A percentile compares a stretch with the other conserved stretches of the same genome.
phyloP scores from a whole-genome alignment of 2,888 invertebrate genomes.

The Adelphocoris suturalis region DNA sequence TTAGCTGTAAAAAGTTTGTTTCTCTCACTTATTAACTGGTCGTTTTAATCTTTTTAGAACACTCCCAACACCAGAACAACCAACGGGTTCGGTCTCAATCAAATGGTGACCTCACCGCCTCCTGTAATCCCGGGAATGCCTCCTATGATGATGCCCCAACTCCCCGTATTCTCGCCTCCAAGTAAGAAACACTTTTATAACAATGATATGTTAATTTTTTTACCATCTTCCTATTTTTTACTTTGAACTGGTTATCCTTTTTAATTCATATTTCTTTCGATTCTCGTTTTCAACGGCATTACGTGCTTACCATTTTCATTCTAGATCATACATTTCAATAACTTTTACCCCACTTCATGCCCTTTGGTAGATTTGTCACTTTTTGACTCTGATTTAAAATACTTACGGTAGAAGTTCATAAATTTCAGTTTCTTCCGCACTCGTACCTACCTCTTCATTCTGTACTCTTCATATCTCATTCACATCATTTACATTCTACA shows the following conservation, averaged over 20 bases:
- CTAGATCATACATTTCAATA: background rate
- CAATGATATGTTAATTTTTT: no score
- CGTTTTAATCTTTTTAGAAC: conserved; percentile 20
- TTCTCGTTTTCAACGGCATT: background rate
- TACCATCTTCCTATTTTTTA: no score
- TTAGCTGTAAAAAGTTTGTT: no score
- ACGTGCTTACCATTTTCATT: background rate
- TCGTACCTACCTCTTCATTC: conserved; percentile 32
- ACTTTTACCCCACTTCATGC: background rate
- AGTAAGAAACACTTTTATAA: conserved; percentile 76
- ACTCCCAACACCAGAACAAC: conserved; percentile 71
- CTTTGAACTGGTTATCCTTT: no score
- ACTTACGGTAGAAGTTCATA: no score
- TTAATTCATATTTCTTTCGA: background rate
- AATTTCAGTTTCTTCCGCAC: no score
- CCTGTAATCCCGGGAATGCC: conserved; percentile 78
- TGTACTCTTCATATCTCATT: conserved; percentile 18
- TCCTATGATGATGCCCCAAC: conserved; percentile 78
- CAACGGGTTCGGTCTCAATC: conserved; percentile 77
- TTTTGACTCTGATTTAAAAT: background rate
- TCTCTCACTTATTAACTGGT: no score
- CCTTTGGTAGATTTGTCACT: background rate
- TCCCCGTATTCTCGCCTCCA: conserved; percentile 78
- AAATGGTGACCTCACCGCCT: conserved; percentile 77
- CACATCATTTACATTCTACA: background rate